Evolutionary conservation across 2,797 vertebrate species (phyloP).

Genomic region (Amblyopsis hoosieri): DNA sequence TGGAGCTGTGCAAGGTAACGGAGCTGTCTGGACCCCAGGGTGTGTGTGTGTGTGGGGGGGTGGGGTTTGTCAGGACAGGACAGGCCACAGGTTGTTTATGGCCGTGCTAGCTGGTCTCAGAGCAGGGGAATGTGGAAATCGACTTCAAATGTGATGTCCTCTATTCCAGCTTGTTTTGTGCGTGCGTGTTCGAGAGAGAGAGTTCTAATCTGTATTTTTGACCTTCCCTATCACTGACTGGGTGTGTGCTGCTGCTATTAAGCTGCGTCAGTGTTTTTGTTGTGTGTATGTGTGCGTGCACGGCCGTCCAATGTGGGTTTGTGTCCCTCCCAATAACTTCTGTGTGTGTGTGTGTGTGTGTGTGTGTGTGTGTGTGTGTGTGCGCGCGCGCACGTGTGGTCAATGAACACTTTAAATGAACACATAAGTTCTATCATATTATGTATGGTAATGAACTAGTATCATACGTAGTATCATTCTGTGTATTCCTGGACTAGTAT

Average conservation of each 20-base stretch:
- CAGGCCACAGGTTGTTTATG: conserved; percentile 1
- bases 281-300: conserved; percentile 6
- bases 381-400: not conserved
- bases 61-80: not conserved
- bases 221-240: not conserved
- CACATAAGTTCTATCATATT: too few species aligned
- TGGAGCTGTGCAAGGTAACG: conserved; percentile 95
- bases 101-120: not conserved
- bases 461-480: too few species aligned
- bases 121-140: conserved; percentile 12
- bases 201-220: too few species aligned
- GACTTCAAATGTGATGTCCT: not conserved
- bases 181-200: not conserved
- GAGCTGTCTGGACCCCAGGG: not conserved
- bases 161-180: not conserved
- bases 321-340: not conserved
- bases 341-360: not conserved
- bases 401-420: not conserved
- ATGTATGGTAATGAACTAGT: too few species aligned
- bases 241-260: not conserved
- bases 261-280: conserved; percentile 5
- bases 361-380: not conserved
- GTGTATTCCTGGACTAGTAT: too few species aligned
- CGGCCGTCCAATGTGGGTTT: conserved; percentile 1
- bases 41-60: not conserved